Base-by-base conservation (phyloP, 2,888 invertebrate species). In the Cerastis rubricosa region DNA sequence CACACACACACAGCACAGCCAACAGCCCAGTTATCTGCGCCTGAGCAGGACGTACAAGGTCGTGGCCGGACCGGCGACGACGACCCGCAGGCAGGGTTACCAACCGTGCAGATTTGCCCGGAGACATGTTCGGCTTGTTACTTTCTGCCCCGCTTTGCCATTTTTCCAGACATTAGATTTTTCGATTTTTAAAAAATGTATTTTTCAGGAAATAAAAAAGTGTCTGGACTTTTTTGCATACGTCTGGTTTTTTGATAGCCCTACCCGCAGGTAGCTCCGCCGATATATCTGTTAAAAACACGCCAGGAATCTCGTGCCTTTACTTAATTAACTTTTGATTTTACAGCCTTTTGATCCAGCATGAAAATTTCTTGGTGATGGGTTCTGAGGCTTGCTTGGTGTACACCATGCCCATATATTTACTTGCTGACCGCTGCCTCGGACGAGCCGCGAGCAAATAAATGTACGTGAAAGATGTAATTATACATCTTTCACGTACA, bases 41-140 rank as follows among this genome's bases (percentile, higher is more conserved):
- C 17, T 61, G 71, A 45, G 81, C 80, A 84, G 89, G 84, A 83
- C 87, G 73, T n/a, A 68, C 88, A 89, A 89, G 89, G 89, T 88
- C 88, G 81, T 74, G 80, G 84, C 83, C 74, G 73, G 61, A 61
- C 35, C 64, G 75, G 12, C 61, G 76, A 12, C 80, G 51, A 47
- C 74, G 74, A 64, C 75, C 75, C 45, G 57, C 51, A 76, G 40
- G 66, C 61, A 73, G 45, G 64, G 65, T 43, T 64, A 17, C n/a
- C 43, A 64, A n/a, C 25, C 17, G 25, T 64, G n/a, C 9, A 25
- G 4, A 64, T 43, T 64, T n/a, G 14, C 0, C 7, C 3, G 40
- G n/a, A n/a, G 9, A 29, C 59, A 59, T 59, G 5, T 29, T 17
- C 17, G 59, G 59, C 29, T 54, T 22, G n/a, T 22, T 9, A 3